Percentiles rank a stretch among this genome's conserved stretches.
Evolutionary conservation across 2,888 invertebrate genomes (phyloP).

Genomic region (Caradrina clavipalpis): DNA sequence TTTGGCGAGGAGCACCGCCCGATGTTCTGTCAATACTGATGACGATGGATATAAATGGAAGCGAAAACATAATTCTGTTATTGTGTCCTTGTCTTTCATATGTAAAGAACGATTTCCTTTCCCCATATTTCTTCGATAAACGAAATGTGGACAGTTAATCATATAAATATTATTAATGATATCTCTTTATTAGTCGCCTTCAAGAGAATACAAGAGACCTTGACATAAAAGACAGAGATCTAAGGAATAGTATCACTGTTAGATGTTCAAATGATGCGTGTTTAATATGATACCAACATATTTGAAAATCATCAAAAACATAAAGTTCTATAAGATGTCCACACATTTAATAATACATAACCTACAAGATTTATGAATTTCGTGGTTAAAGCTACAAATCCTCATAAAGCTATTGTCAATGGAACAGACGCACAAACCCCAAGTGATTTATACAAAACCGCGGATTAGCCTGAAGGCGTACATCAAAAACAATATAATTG

Average conservation of each 20-base stretch:
- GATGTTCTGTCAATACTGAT: conserved; percentile 81
- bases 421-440: conserved; percentile 62
- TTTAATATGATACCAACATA: conserved; percentile 41
- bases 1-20: conserved; percentile 75
- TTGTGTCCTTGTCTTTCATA: conserved; percentile 58
- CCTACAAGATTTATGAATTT: conserved; percentile 41
- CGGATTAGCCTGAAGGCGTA: conserved; percentile 74
- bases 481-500: conserved; percentile 77
- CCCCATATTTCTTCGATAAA: conserved; percentile 48
- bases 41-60: conserved; percentile 65
- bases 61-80: conserved; percentile 62
- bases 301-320: conserved; percentile 38
- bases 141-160: conserved; percentile 47
- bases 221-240: conserved; percentile 49
- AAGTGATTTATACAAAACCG: conserved; percentile 74
- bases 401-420: conserved; percentile 77
- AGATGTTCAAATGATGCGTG: conserved; percentile 38
- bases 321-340: conserved; percentile 46
- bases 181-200: conserved; percentile 44
- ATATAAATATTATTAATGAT: conserved; percentile 50
- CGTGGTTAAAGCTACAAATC: conserved; percentile 66
- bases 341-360: conserved; percentile 43
- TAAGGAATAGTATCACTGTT: conserved; percentile 37
- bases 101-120: conserved; percentile 55
- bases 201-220: conserved; percentile 42